Evolutionary conservation across 2,888 invertebrate genomes (phyloP).

Genomic region (Ypsolopha scabrella): DNA sequence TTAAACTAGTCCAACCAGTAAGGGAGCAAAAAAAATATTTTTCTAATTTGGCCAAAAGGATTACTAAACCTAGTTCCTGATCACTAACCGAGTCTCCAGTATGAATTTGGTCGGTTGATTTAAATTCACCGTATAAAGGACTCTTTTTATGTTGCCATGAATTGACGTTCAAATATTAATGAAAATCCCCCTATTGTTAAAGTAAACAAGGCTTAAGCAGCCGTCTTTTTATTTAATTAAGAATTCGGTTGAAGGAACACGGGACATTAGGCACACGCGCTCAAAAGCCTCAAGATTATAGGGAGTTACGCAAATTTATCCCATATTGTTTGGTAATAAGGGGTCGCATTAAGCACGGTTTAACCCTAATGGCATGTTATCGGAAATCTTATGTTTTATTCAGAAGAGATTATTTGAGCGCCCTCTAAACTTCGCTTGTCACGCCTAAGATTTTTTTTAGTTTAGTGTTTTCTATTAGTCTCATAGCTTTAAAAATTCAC

Average conservation of each 20-base stretch:
- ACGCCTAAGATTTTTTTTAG: not conserved
- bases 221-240: slow-evolving; percentile 57
- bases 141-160: no score
- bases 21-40: no score
- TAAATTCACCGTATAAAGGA: no score
- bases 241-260: slow-evolving; percentile 26
- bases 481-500: no score
- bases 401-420: slow-evolving; percentile 43
- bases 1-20: no score
- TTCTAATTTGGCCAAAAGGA: no score
- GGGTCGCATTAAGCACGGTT: slow-evolving; percentile 52
- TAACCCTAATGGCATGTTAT: slow-evolving; percentile 60
- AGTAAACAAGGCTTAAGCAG: slow-evolving; percentile 14
- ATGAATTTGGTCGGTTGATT: no score
- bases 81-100: no score
- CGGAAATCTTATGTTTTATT: slow-evolving; percentile 65
- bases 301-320: slow-evolving; percentile 9
- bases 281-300: slow-evolving; percentile 30
- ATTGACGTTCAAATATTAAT: not conserved
- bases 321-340: slow-evolving; percentile 46
- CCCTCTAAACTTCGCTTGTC: not conserved
- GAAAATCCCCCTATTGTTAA: slow-evolving; percentile 21
- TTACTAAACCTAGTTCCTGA: no score
- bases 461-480: no score
- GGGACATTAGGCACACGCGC: slow-evolving; percentile 34